Percentiles rank a stretch among this genome's conserved stretches.
These are phyloP conservation scores for Neomorphus geoffroyi DNA, from an alignment of 2,797 vertebrate genomes.

Conservation along the genomic window DNA sequence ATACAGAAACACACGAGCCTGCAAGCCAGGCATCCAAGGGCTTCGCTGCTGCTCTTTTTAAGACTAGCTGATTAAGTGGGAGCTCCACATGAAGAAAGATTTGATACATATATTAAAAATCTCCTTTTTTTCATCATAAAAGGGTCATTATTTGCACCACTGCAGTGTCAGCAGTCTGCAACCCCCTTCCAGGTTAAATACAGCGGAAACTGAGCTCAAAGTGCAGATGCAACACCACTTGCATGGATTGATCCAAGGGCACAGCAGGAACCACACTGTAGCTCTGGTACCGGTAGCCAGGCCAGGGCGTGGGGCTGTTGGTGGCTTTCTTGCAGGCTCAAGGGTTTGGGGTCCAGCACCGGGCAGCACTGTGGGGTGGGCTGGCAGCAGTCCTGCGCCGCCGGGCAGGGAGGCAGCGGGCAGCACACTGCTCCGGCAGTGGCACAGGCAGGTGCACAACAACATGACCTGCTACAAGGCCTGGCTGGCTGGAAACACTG, in stretches of 20 bases:
- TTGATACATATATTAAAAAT: neutral
- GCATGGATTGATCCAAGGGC: neutral
- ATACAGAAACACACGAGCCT: neutral
- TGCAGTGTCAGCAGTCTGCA: neutral
- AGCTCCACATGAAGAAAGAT: neutral
- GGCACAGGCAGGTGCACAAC: fast-evolving
- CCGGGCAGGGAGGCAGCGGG: fast-evolving
- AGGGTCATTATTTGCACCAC: neutral
- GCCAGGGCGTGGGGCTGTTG: neutral
- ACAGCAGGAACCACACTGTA: neutral
- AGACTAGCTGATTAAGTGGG: neutral
- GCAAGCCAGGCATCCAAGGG: neutral
- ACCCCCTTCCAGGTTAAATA: neutral
- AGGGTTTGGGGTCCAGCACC: neutral
- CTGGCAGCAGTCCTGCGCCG: neutral
- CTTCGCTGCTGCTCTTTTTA: neutral
- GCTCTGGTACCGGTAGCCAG: neutral
- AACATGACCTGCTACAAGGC: neutral
- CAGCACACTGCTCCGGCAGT: neutral
- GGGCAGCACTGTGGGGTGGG: neutral
- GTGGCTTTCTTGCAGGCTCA: neutral
- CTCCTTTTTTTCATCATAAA: neutral
- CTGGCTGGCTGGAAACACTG: neutral
- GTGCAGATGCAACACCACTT: neutral
- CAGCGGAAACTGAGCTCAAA: fast-evolving